Evolutionary conservation across 2,888 invertebrate genomes (phyloP).

Genomic region (Venusia cambrica): DNA sequence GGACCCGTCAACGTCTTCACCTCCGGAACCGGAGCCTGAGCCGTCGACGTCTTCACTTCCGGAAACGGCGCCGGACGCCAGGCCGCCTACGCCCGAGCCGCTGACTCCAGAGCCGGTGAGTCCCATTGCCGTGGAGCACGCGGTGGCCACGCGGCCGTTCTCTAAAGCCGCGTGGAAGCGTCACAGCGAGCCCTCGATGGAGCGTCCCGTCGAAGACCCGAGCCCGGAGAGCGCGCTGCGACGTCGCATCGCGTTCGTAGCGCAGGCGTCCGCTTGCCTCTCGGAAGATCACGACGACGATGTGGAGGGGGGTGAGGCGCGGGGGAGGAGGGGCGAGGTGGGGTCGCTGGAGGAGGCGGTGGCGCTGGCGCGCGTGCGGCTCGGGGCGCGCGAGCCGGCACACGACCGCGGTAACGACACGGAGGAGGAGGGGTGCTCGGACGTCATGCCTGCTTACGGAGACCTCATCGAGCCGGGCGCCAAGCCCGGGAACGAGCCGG

Average conservation of each 20-base stretch:
- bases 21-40: constrained; percentile 14
- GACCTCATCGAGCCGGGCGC: constrained; percentile 72
- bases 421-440: constrained; percentile 70
- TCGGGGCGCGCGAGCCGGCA: constrained; percentile 56
- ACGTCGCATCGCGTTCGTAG: constrained; percentile 77
- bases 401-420: constrained; percentile 66
- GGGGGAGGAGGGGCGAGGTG: constrained; percentile 40
- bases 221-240: constrained; percentile 68
- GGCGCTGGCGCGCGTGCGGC: constrained; percentile 73
- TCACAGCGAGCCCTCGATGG: constrained; percentile 62
- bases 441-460: constrained; percentile 77
- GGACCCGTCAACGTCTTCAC: constrained; percentile 11
- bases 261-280: constrained; percentile 72
- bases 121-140: constrained; percentile 68
- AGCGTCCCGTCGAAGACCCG: constrained; percentile 66
- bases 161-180: constrained; percentile 78
- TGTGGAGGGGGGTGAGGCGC: constrained; percentile 59
- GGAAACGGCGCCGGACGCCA: constrained; percentile 26
- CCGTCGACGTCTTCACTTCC: constrained; percentile 17
- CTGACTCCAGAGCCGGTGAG: constrained; percentile 45
- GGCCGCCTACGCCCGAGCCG: constrained; percentile 29
- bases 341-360: constrained; percentile 79
- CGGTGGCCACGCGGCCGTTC: constrained; percentile 77
- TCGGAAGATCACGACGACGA: constrained; percentile 76
- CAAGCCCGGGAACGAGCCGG: constrained; percentile 55